Base-by-base conservation (phyloP, 2,888 invertebrate genomes). In the Biston betularia region DNA sequence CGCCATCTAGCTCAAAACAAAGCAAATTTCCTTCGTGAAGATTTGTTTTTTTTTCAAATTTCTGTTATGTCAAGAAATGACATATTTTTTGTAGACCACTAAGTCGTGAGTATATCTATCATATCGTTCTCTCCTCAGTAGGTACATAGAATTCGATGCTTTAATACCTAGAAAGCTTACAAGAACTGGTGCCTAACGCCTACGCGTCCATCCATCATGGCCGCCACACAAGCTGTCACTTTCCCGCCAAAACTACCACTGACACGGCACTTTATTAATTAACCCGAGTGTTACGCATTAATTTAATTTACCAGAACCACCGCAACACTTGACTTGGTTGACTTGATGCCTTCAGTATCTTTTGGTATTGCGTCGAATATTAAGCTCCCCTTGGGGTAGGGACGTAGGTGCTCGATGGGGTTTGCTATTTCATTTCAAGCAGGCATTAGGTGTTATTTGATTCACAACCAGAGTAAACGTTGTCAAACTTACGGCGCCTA, bases 181-280 rank as follows among this genome's bases (percentile, higher is more conserved):
- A 14, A 52, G 52, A 10, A 3, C 15, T 15, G 5, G 15, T 4
- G 34, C 50, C 34, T 6, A 14, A 49, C 46, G 50, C 45, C 65
- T 65, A 69, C 69, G 69, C 69, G 54, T 40, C 34, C 68, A 81
- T 82, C 71, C 72, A 81, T 82, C 77, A 82, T 81, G 79, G 78
- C 77, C 74, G 74, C 75, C 76, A 74, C 73, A 70, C 65, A 72
- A 70, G 67, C 73, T 74, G 76, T 74, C 79, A 75, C 59, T 69
- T 70, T 72, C 70, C 66, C 74, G 75, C 75, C 75, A 77, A 76
- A 76, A 77, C 75, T 76, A 77, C 74, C 69, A 67, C 67, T 62
- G 65, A 71, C 73, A 74, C 69, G 72, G 74, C 76, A 76, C 77
- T 77, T 79, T 74, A 78, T 79, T 82, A 82, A 79, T 81, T 79